phyloP scores from a whole-genome alignment of 2,797 vertebrate species.

The Poliocrania exsul region DNA sequence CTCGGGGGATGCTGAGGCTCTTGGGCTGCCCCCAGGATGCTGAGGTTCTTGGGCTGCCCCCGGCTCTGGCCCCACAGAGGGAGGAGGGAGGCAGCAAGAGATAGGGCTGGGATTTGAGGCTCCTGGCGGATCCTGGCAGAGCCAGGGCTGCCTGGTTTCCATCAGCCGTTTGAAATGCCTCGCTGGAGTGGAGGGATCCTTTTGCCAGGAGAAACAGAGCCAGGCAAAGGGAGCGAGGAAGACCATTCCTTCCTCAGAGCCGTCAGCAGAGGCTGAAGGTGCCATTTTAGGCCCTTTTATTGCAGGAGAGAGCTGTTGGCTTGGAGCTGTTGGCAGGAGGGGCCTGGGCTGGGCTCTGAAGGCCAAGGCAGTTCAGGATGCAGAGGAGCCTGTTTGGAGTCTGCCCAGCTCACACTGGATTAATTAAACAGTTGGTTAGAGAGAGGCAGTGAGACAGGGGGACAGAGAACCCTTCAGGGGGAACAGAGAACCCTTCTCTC shows the following conservation, averaged over 20 bases:
- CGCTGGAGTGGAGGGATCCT: background rate
- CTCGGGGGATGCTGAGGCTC: too few species aligned
- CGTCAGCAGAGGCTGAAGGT: background rate
- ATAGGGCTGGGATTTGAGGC: background rate
- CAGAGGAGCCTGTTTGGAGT: background rate
- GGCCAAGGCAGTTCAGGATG: background rate
- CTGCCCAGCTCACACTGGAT: background rate
- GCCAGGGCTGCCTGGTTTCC: constrained; percentile 33
- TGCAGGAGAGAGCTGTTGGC: background rate
- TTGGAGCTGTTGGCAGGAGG: background rate
- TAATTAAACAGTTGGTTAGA: background rate
- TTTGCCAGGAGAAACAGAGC: background rate
- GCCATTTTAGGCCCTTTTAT: background rate
- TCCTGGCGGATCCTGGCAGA: background rate
- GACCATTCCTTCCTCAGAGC: background rate
- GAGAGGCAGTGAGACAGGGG: background rate
- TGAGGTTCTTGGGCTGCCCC: background rate
- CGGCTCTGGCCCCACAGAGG: accelerated
- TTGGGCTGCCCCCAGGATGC: too few species aligned
- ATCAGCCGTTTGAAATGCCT: constrained; percentile 3
- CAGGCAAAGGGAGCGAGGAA: background rate
- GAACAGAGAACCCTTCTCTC: background rate
- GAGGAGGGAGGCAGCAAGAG: background rate
- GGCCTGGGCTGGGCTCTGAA: background rate
- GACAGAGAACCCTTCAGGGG: background rate